Evolutionary conservation across 2,113 vertebrate species (phyloP).

Genomic region (Cnemophilus loriae): DNA sequence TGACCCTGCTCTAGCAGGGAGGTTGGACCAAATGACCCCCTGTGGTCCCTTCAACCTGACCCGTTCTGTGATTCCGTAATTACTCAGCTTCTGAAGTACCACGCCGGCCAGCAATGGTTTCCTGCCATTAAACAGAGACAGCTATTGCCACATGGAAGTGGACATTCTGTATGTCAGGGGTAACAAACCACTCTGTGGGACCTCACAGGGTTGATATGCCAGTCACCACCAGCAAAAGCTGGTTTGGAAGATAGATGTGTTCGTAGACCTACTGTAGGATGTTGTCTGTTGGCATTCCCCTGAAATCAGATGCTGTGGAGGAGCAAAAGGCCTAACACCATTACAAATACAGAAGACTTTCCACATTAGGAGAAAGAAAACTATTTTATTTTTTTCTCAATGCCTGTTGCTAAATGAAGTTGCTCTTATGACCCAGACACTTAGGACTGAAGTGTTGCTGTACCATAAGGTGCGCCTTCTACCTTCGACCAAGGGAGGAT

Average conservation of each 20-base stretch:
- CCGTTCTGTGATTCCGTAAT: background rate
- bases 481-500: background rate
- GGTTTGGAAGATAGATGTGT: background rate
- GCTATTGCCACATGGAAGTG: background rate
- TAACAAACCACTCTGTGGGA: too few relatives aligned
- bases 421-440: background rate
- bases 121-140: background rate
- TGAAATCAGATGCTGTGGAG: background rate
- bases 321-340: background rate
- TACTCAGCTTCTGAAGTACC: background rate
- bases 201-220: background rate
- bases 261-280: background rate
- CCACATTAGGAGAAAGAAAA: background rate
- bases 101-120: fast-evolving
- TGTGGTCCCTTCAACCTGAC: background rate
- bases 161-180: background rate
- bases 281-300: fast-evolving
- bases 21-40: background rate
- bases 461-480: background rate
- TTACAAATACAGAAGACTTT: background rate
- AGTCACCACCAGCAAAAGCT: background rate
- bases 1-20: too few relatives aligned
- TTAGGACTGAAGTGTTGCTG: background rate
- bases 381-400: background rate
- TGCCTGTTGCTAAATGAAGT: background rate